These are phyloP conservation scores for Xylophagus ater DNA, from an alignment of 2,888 invertebrate genomes.

Conservation along the genomic window DNA sequence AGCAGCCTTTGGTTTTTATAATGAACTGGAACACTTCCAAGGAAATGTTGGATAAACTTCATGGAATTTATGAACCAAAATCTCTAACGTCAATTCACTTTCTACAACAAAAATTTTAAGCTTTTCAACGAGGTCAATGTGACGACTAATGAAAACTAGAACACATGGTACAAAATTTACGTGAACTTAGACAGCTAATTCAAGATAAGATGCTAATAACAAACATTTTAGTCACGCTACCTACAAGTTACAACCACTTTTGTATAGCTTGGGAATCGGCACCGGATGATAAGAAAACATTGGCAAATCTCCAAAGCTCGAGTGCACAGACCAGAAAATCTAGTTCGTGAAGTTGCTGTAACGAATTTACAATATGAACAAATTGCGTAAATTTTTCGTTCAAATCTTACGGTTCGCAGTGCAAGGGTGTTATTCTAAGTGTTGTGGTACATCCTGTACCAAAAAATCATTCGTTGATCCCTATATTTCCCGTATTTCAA, in stretches of 20 bases:
- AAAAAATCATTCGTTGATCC: too few species aligned
- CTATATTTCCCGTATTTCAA: too few species aligned
- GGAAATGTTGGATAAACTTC: slow-evolving; percentile 9
- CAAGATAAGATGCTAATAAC: slow-evolving; percentile 16
- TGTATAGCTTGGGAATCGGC: slow-evolving; percentile 23
- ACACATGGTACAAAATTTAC: slow-evolving; percentile 11
- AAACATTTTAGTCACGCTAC: slow-evolving; percentile 18
- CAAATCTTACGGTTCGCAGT: too few species aligned
- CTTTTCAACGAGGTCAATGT: slow-evolving; percentile 14
- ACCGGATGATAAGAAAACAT: too few species aligned
- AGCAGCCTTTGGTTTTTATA: slow-evolving; percentile 11
- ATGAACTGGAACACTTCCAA: slow-evolving; percentile 11
- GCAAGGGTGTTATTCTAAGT: too few species aligned
- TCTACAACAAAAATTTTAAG: slow-evolving; percentile 19
- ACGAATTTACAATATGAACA: too few species aligned
- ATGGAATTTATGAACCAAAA: slow-evolving; percentile 11
- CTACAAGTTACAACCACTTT: slow-evolving; percentile 24
- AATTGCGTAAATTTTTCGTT: too few species aligned
- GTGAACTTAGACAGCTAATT: slow-evolving; percentile 16
- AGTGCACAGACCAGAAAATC: too few species aligned
- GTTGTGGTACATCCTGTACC: too few species aligned
- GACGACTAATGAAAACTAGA: slow-evolving; percentile 17
- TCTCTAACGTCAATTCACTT: slow-evolving; percentile 10
- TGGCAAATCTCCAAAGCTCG: too few species aligned
- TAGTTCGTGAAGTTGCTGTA: too few species aligned